Evolutionary conservation across 2,888 invertebrate genomes (phyloP).

Genomic region (Blera fallax): DNA sequence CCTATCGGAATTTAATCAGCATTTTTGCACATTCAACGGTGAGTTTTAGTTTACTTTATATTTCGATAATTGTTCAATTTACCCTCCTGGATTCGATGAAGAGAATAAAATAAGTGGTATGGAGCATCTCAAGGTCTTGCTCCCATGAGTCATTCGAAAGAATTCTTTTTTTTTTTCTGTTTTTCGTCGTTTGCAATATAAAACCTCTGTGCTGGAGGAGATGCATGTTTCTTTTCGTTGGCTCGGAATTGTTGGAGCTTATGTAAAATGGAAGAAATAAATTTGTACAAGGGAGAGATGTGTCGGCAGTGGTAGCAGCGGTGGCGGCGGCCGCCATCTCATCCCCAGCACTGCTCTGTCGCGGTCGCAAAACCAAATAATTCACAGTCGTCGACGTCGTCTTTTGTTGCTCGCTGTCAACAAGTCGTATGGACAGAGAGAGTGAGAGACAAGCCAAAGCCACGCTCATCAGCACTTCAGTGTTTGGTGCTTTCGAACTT

Average conservation of each 20-base stretch:
- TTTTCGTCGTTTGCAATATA: conserved; percentile 55
- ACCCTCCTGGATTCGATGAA: background rate
- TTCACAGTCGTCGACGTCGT: conserved; percentile 6
- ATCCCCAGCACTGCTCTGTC: conserved; percentile 22
- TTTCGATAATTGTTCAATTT: background rate
- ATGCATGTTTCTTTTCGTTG: conserved; percentile 52
- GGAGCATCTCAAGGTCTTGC: conserved; percentile 59
- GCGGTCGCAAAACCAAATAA: conserved; percentile 41
- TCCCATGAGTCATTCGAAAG: conserved; percentile 55
- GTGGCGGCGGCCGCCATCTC: conserved; percentile 36
- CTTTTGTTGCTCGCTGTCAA: conserved; percentile 51
- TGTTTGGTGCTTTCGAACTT: conserved; percentile 39
- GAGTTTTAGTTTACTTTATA: conserved; percentile 25
- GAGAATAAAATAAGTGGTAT: conserved; percentile 29
- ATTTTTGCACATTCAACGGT: conserved; percentile 42
- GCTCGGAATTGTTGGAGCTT: conserved; percentile 38
- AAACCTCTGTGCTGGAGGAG: conserved; percentile 9
- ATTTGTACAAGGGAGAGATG: conserved; percentile 10
- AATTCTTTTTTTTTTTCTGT: conserved; percentile 25
- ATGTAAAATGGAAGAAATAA: conserved; percentile 42
- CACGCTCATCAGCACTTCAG: background rate
- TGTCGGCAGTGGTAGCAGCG: conserved; percentile 51
- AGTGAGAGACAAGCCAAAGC: background rate
- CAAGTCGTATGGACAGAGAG: conserved; percentile 45
- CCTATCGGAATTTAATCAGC: conserved; percentile 55